Evolutionary conservation across 2,113 vertebrate species (phyloP).

Genomic region (Plecotus auritus): DNA sequence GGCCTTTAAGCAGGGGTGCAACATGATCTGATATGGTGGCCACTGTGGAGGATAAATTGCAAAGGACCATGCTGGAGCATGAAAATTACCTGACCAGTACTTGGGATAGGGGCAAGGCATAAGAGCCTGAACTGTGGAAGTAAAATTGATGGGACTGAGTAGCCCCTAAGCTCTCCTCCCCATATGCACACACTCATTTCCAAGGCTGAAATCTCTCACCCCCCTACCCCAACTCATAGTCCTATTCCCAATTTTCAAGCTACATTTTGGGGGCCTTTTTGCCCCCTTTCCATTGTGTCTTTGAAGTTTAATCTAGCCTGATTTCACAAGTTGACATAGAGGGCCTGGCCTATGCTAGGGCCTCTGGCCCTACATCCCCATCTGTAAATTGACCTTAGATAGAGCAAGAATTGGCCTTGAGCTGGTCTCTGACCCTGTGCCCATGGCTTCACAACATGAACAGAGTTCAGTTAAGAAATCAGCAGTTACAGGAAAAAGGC

Average conservation of each 20-base stretch:
- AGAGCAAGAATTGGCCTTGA: constrained; percentile 52
- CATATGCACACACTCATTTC: background rate
- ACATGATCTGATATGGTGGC: background rate
- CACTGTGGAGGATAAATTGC: background rate
- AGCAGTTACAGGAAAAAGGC: constrained; percentile 62
- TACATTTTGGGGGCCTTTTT: background rate
- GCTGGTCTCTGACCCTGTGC: constrained; percentile 48
- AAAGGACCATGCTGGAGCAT: background rate
- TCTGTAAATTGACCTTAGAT: constrained; percentile 13
- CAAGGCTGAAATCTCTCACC: background rate
- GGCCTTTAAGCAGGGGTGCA: background rate
- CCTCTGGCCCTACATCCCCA: background rate
- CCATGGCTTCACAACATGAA: constrained; percentile 40
- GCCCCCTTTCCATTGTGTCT: background rate
- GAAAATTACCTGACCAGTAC: background rate
- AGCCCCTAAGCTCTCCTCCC: background rate
- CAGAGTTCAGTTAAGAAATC: constrained; percentile 72
- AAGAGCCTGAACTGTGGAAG: background rate
- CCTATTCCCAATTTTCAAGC: background rate
- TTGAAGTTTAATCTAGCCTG: constrained; percentile 25
- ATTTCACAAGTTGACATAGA: constrained; percentile 13
- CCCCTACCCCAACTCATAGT: background rate
- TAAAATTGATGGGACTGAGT: background rate
- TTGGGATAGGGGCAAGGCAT: background rate
- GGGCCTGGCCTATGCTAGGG: background rate